phyloP scores from a whole-genome alignment of 1,140 invertebrate genomes.

The Epicauta chinensis region DNA sequence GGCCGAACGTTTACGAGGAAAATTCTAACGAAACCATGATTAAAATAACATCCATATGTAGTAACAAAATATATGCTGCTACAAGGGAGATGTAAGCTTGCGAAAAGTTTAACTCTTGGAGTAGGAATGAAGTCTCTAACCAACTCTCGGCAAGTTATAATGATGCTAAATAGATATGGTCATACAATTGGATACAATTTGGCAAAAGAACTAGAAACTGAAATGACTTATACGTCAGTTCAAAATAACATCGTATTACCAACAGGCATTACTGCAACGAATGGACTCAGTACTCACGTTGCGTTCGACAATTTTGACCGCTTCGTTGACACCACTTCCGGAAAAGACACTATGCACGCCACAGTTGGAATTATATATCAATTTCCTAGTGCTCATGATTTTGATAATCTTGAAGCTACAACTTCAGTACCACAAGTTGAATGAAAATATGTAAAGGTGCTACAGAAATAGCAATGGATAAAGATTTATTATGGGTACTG shows the following conservation, averaged over 20 bases:
- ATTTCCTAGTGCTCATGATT: slow-evolving; percentile 13
- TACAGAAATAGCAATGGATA: slow-evolving; percentile 28
- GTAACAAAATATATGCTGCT: slow-evolving; percentile 36
- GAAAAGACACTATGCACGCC: slow-evolving; percentile 45
- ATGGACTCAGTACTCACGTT: slow-evolving; percentile 32
- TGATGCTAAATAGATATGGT: slow-evolving; percentile 37
- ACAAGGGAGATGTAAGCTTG: slow-evolving; percentile 31
- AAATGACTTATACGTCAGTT: slow-evolving; percentile 26
- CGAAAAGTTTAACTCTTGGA: slow-evolving; percentile 35
- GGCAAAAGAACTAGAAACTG: slow-evolving; percentile 39
- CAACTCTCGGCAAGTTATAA: slow-evolving; percentile 32
- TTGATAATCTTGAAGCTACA: slow-evolving; percentile 5
- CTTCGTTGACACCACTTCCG: slow-evolving; percentile 40
- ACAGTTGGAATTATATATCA: slow-evolving; percentile 45
- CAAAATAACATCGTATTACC: slow-evolving; percentile 23
- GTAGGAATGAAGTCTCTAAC: slow-evolving; percentile 37
- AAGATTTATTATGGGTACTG: slow-evolving; percentile 36
- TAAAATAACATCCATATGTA: slow-evolving; percentile 35
- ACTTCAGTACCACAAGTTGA: slow-evolving; percentile 11
- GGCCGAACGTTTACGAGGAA: slow-evolving; percentile 27
- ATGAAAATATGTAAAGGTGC: slow-evolving; percentile 16
- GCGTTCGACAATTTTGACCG: slow-evolving; percentile 46
- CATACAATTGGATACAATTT: slow-evolving; percentile 36
- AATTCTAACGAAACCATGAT: slow-evolving; percentile 14
- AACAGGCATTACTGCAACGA: slow-evolving; percentile 23